phyloP scores from a whole-genome alignment of 2,113 vertebrate genomes.

The Clinocottus analis region DNA sequence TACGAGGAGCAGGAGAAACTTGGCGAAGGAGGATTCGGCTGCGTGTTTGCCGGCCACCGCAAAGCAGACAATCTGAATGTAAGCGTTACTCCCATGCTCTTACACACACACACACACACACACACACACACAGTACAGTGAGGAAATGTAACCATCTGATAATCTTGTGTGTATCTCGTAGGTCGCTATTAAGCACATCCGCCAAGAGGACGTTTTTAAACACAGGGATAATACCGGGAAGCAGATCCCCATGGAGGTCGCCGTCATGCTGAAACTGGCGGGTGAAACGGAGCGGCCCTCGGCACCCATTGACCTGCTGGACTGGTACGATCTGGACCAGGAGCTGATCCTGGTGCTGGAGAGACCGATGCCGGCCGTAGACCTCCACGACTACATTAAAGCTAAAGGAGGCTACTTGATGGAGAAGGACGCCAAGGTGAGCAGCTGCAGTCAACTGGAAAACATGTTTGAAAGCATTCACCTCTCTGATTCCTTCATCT shows the following conservation, averaged over 20 bases:
- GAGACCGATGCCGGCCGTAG: not conserved
- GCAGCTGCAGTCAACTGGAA: too few relatives aligned
- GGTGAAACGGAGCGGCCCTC: too few relatives aligned
- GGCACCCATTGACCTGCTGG: too few relatives aligned
- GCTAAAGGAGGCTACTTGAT: not conserved
- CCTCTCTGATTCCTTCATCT: not conserved
- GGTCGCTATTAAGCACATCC: conserved; percentile 36
- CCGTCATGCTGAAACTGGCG: too few relatives aligned
- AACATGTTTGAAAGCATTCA: not conserved
- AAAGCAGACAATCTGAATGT: conserved; percentile 17
- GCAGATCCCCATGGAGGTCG: too few relatives aligned
- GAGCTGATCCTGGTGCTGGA: conserved; percentile 37
- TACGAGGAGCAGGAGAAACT: not conserved
- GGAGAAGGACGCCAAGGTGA: conserved; percentile 19
- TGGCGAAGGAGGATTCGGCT: too few relatives aligned
- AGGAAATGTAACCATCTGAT: not conserved
- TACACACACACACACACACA: not conserved
- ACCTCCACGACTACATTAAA: not conserved
- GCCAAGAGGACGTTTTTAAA: not conserved
- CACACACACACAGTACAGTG: not conserved
- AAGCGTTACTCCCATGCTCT: not conserved
- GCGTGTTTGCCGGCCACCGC: not conserved
- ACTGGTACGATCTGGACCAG: too few relatives aligned
- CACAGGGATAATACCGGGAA: too few relatives aligned
- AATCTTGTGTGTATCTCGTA: not conserved